Base-by-base conservation (phyloP, 2,113 vertebrate species). In the Brachyhypopomus gauderio region DNA sequence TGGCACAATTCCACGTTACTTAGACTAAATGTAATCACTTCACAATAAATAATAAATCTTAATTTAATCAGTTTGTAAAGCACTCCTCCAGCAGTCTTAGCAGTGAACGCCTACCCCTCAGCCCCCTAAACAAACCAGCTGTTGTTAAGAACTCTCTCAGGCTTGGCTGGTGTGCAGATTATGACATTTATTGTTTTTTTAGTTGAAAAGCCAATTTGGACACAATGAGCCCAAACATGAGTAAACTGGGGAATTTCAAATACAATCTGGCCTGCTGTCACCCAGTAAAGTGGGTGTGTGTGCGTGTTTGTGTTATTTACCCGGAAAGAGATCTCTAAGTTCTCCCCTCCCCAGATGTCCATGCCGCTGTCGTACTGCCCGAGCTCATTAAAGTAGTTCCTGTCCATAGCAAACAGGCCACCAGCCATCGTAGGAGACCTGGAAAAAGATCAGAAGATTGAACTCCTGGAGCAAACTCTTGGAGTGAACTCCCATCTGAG, bases 331-430 rank as follows among this genome's bases (percentile, higher is more conserved):
- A 99, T 97, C 86, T 99, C 98, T 88, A 99, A 89, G 84, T 99
- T 99, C 75, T 99, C 98, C 66, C 98, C 98, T 72, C 98, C 98
- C 98, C 98, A 99, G 90, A 99, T 98, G 87, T 99, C 96, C 98
- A 99, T 99, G 85, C 98, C 97, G 0, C 94, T 93, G 66, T 99
- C 98, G 0, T 99, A 99, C 78, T 96, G 95, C 9, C 98, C 98
- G 0, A 99, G 94, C 23, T 97, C 96, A 0, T 90, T 94, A 41
- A 99, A 99, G 80, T 98, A 99, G 79, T 93, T 92, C n/a, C 96
- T 93, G 86, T 97, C 91, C 94, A 99, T 99, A 6, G 98, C 98
- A 55, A 99, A 99, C n/a, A 99, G 85, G 0, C 98, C 98, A 9
- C 98, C 98, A 0, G 98, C 98, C 97, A 99, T 99, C 4, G 98